These are phyloP conservation scores for Lepetodrilus schrolli DNA, from an alignment of 2,888 invertebrate genomes.

Conservation along the genomic window DNA sequence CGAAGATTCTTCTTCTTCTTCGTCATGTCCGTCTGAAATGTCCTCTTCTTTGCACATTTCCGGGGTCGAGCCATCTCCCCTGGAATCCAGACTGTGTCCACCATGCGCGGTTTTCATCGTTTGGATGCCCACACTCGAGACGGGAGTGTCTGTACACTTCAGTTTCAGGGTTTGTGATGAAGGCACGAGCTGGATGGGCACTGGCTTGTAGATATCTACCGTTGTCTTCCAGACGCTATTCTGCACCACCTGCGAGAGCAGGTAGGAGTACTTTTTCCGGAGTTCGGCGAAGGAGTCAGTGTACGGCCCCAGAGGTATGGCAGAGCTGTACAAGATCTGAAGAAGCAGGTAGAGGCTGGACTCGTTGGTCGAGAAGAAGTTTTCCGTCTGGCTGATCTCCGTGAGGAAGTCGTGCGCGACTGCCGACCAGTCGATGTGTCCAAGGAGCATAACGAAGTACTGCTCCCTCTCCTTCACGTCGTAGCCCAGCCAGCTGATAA, in stretches of 20 bases:
- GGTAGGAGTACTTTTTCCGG: constrained; percentile 56
- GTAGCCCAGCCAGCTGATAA: constrained; percentile 66
- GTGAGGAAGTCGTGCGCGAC: constrained; percentile 68
- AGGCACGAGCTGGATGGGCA: neutral
- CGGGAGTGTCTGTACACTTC: no score
- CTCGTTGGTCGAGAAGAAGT: constrained; percentile 79
- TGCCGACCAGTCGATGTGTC: constrained; percentile 65
- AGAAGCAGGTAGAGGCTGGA: constrained; percentile 79
- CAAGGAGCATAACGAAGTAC: constrained; percentile 78
- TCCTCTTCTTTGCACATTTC: neutral
- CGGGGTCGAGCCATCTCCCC: neutral
- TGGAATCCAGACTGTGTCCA: neutral
- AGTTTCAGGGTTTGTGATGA: neutral
- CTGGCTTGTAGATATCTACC: constrained; percentile 47
- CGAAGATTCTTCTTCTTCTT: constrained; percentile 4
- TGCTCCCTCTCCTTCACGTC: constrained; percentile 77
- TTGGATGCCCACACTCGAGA: neutral
- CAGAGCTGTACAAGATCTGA: constrained; percentile 77
- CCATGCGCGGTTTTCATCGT: neutral
- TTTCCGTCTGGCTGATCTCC: constrained; percentile 79
- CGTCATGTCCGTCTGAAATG: neutral
- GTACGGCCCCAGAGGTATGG: constrained; percentile 70
- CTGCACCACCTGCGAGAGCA: constrained; percentile 55
- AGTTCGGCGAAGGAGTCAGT: constrained; percentile 53
- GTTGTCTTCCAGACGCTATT: constrained; percentile 50